These are phyloP conservation scores for Mustela nigripes DNA, from an alignment of 2,113 vertebrate genomes.

Conservation along the genomic window DNA sequence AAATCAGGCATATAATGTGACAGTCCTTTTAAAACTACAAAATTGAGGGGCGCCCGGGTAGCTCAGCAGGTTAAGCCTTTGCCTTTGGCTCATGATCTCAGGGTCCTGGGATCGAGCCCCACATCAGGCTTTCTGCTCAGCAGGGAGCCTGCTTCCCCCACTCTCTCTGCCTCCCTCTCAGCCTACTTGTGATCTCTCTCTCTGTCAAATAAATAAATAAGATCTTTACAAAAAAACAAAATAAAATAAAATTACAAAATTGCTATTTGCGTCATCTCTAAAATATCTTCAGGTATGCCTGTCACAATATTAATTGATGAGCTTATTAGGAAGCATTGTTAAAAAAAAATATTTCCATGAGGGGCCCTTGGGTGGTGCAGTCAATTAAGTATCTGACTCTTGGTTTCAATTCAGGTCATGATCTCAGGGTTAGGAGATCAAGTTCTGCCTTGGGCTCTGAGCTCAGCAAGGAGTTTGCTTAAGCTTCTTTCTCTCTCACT, in stretches of 20 bases:
- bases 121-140: no score
- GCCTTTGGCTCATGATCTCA: no score
- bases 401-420: neutral
- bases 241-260: slow-evolving; percentile 3
- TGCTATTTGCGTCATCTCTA: slow-evolving; percentile 46
- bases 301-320: slow-evolving; percentile 81
- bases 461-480: neutral
- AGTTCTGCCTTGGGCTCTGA: neutral
- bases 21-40: slow-evolving; percentile 28
- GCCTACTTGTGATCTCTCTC: no score
- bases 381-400: neutral
- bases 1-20: neutral
- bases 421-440: neutral
- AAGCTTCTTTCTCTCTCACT: neutral
- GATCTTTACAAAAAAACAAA: no score
- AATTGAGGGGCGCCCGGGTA: neutral
- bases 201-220: no score
- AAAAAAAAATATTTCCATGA: slow-evolving; percentile 23
- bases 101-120: no score
- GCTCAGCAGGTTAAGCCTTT: no score
- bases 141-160: no score
- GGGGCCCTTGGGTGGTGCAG: neutral
- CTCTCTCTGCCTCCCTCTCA: no score
- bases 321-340: slow-evolving; percentile 65
- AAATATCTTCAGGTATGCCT: slow-evolving; percentile 71